Evolutionary conservation across 1,140 invertebrate genomes (phyloP), one percentile per base, ranked within the genome.

Genomic region (Coenobita brevimanus): DNA sequence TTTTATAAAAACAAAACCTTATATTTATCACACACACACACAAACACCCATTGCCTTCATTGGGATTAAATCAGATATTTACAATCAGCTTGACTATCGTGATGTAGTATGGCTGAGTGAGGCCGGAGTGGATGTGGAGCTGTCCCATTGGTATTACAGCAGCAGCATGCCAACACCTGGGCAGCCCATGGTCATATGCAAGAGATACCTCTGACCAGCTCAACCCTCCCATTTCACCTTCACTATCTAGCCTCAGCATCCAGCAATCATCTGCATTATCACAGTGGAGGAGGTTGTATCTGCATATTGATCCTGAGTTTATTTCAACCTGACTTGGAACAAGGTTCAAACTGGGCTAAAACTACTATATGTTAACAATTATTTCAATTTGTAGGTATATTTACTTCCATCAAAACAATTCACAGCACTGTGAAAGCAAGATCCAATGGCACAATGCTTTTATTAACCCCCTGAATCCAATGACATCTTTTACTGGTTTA

Each of bases 61-160:
- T 17, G 54, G 17, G 2, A 2, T 24, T 78, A 24, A 60, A 2
- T n/a, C n/a, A n/a, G 38, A 80, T 85, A 85, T 76, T 86, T 86
- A 86, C 84, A 79, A 86, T 78, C 21, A 86, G 62, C 24, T 67
- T 46, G 21, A 33, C 62, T 75, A 78, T 86, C 36, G 76, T 86
- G 84, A 86, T 80, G 84, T 69, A 86, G 84, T 69, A 79, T 24
- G 84, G 84, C 60, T 86, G 84, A 60, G 84, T 86, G 62, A 86
- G 84, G 43, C 84, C 84, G 17, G 84, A 86, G 27, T 73, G 76
- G 43, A 86, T 64, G 46, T 80, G 79, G 17, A 86, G 75, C 13
- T 79, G 41, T 41, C 75, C 84, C 69, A 41, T 54, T 24, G 84
- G 84, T 46, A 79, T 27, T 36, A 86, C 62, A 15, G 75, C 84